A percentile compares a stretch with the other conserved stretches of the same genome.
phyloP scores from a whole-genome alignment of 2,888 invertebrate genomes.

The Athalia rosae region DNA sequence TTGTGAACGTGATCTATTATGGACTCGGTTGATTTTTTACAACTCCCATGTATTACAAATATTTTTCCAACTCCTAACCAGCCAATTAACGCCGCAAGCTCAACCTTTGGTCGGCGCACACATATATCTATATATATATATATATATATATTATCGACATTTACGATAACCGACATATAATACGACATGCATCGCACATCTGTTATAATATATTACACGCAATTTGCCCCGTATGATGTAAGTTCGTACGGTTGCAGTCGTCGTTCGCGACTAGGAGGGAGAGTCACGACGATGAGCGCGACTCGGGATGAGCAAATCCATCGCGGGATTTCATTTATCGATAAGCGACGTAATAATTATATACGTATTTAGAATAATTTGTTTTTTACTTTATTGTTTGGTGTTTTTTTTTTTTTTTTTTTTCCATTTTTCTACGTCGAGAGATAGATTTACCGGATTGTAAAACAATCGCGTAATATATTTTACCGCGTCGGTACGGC shows the following conservation, averaged over 20 bases:
- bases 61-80: background rate
- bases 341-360: slow-evolving; percentile 31
- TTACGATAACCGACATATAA: slow-evolving; percentile 22
- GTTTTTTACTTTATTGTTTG: too few relatives aligned
- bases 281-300: slow-evolving; percentile 13
- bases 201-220: slow-evolving; percentile 25
- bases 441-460: too few relatives aligned
- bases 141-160: slow-evolving; percentile 24
- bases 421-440: too few relatives aligned
- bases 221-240: slow-evolving; percentile 26
- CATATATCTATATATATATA: slow-evolving; percentile 13
- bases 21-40: background rate
- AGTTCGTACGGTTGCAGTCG: slow-evolving; percentile 1
- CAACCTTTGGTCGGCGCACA: slow-evolving; percentile 29
- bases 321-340: background rate
- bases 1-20: background rate
- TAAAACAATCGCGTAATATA: too few relatives aligned
- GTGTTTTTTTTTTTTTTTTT: background rate
- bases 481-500: too few relatives aligned
- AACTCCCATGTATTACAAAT: too few relatives aligned
- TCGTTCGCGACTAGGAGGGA: too few relatives aligned
- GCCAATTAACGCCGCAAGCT: slow-evolving; percentile 30
- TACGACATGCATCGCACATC: slow-evolving; percentile 24
- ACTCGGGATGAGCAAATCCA: too few relatives aligned
- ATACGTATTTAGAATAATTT: background rate